phyloP scores from a whole-genome alignment of 2,888 invertebrate species.

The Ennomos erosarius region DNA sequence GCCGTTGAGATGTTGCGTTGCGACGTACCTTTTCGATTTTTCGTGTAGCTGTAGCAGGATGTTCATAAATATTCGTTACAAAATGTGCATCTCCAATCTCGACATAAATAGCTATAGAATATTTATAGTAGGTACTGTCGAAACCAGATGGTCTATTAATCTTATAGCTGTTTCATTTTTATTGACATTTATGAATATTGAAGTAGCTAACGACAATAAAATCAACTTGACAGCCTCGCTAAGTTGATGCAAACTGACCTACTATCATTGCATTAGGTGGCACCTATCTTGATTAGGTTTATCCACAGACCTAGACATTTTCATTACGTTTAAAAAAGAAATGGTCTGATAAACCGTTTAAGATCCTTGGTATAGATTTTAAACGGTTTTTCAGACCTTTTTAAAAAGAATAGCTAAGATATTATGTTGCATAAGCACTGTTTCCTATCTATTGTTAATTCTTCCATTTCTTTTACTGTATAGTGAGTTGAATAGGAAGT shows the following conservation, averaged over 20 bases:
- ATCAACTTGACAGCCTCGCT: conserved; percentile 26
- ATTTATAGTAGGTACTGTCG: conserved; percentile 11
- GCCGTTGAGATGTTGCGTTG: conserved; percentile 12
- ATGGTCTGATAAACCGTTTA: no score
- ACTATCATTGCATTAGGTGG: conserved; percentile 23
- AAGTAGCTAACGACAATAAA: conserved; percentile 9
- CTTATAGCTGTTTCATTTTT: conserved; percentile 17
- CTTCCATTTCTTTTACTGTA: conserved; percentile 21
- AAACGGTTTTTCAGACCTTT: no score
- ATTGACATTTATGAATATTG: conserved; percentile 31
- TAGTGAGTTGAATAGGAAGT: conserved; percentile 42
- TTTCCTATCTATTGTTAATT: conserved; percentile 25
- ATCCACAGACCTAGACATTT: no score
- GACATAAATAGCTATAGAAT: conserved; percentile 25
- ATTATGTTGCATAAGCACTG: no score
- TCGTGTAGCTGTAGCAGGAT: conserved; percentile 9
- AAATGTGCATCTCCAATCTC: conserved; percentile 25
- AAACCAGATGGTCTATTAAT: conserved; percentile 26
- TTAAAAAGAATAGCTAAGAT: no score
- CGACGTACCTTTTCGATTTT: conserved; percentile 9
- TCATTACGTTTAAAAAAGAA: no score
- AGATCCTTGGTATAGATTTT: no score
- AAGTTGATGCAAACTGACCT: conserved; percentile 25
- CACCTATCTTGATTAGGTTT: neutral
- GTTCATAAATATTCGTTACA: conserved; percentile 2